Percentiles rank a stretch among this genome's conserved stretches.
These are phyloP conservation scores for Channa argus DNA, from an alignment of 2,113 vertebrate species.

Conservation along the genomic window DNA sequence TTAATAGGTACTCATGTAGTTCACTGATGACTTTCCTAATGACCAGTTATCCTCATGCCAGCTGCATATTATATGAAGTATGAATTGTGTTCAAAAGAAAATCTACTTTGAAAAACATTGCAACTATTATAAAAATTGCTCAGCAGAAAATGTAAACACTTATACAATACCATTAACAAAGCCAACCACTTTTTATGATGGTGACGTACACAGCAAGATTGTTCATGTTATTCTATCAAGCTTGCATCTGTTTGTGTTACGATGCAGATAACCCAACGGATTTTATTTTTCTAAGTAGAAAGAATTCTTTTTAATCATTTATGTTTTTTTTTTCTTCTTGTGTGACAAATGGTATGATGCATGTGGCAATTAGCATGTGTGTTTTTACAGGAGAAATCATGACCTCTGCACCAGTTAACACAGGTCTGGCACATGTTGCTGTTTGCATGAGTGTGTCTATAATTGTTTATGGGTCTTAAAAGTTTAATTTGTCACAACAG, in stretches of 20 bases:
- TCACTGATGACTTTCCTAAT: constrained; percentile 13
- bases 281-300: constrained; percentile 17
- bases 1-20: neutral
- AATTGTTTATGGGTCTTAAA: neutral
- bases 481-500: constrained; percentile 6
- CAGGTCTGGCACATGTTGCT: constrained; percentile 38
- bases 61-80: constrained; percentile 3
- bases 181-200: constrained; percentile 22
- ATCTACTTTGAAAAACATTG: constrained; percentile 36
- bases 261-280: constrained; percentile 25
- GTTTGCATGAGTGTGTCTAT: neutral
- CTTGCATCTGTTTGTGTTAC: constrained; percentile 37
- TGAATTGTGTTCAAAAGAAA: constrained; percentile 26
- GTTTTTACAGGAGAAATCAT: constrained; percentile 61
- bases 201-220: constrained; percentile 12
- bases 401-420: constrained; percentile 52
- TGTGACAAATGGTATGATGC: constrained; percentile 48
- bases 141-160: constrained; percentile 25
- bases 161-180: constrained; percentile 28
- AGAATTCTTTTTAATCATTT: neutral
- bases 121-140: constrained; percentile 2
- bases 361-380: constrained; percentile 36
- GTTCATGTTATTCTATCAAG: constrained; percentile 6
- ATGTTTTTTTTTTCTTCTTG: constrained; percentile 27
- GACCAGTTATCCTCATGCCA: neutral